A percentile compares a stretch with the other conserved stretches of the same genome.
phyloP scores from a whole-genome alignment of 2,888 invertebrate genomes.

The Chymomyza fuscimana region DNA sequence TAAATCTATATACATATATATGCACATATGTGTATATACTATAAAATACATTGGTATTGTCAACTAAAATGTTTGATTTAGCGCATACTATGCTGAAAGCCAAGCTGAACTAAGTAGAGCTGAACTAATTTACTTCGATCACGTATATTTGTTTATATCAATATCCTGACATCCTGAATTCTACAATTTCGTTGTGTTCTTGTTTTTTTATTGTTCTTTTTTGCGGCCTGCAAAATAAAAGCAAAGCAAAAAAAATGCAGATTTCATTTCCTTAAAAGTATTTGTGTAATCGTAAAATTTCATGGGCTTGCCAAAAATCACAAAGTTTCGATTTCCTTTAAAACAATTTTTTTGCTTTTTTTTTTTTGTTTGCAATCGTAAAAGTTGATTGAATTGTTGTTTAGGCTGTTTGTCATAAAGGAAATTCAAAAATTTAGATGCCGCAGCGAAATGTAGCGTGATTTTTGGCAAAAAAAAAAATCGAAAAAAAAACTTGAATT shows the following conservation, averaged over 20 bases:
- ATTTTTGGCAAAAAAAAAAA: no score
- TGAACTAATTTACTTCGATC: background rate
- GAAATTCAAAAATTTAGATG: background rate
- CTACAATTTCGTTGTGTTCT: background rate
- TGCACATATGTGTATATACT: background rate
- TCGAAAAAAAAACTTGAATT: no score
- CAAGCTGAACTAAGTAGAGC: background rate
- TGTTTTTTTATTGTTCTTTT: background rate
- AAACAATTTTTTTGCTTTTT: background rate
- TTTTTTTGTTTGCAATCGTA: background rate
- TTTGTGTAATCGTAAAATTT: background rate
- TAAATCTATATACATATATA: background rate
- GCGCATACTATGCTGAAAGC: constrained; percentile 5
- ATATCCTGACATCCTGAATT: background rate
- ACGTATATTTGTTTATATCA: background rate
- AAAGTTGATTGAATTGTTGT: background rate
- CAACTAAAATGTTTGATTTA: constrained; percentile 22
- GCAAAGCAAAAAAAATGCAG: background rate
- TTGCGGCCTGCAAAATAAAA: background rate
- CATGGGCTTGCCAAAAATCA: background rate
- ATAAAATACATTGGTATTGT: background rate
- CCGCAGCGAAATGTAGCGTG: no score
- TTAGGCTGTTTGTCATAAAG: background rate
- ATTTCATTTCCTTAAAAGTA: background rate
- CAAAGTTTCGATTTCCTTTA: background rate